phyloP scores from a whole-genome alignment of 1,140 invertebrate genomes.

The Phortica variegata region DNA sequence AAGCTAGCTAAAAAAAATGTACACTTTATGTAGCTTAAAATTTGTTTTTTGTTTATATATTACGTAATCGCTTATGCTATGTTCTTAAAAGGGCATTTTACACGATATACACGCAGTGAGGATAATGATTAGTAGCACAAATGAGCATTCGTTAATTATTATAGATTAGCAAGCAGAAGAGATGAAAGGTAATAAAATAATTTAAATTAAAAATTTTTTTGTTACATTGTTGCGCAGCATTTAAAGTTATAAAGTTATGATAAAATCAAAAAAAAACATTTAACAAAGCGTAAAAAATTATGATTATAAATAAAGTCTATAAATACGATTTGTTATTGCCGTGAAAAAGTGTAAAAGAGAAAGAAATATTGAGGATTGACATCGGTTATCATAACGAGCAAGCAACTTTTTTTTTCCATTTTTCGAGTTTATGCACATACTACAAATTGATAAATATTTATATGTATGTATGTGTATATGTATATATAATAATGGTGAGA shows the following conservation, averaged over 20 bases:
- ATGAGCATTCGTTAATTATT: constrained; percentile 6
- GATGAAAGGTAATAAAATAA: constrained; percentile 4
- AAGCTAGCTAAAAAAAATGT: constrained; percentile 24
- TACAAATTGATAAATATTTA: not conserved
- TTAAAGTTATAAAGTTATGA: too few species aligned
- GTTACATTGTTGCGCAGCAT: too few species aligned
- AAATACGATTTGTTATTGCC: not conserved
- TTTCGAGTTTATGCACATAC: constrained; percentile 1
- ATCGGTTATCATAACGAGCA: too few species aligned
- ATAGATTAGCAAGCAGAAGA: not conserved
- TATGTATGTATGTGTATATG: constrained; percentile 3
- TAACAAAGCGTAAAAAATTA: not conserved
- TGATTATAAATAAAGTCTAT: not conserved
- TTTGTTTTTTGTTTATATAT: not conserved
- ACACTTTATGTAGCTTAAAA: constrained; percentile 10
- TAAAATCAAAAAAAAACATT: too few species aligned
- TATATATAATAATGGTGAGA: not conserved
- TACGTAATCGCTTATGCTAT: too few species aligned
- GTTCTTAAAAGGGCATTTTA: too few species aligned
- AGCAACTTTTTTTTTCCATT: constrained; percentile 2
- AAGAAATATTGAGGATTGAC: too few species aligned
- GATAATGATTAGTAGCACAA: constrained; percentile 11
- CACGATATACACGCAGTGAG: not conserved
- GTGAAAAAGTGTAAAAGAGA: too few species aligned
- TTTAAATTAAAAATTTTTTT: too few species aligned